Evolutionary conservation across 2,888 invertebrate genomes (phyloP).

Genomic region (Dicyrtoma fusca): DNA sequence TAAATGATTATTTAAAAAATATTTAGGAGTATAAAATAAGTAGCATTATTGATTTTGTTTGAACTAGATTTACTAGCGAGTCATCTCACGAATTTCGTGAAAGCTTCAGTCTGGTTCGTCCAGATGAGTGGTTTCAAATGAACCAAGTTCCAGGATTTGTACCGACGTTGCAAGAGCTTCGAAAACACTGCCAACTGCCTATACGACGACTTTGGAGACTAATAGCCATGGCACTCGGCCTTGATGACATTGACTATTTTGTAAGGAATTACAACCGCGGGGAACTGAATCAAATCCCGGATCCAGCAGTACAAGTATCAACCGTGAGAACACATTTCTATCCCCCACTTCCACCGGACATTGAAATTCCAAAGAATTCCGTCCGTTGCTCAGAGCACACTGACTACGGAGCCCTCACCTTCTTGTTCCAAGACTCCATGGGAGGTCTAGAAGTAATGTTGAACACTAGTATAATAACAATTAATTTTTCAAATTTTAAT

Average conservation of each 20-base stretch:
- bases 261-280: conserved; percentile 8
- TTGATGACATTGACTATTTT: conserved; percentile 31
- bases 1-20: too few relatives aligned
- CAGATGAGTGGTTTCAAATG: neutral
- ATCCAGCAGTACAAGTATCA: conserved; percentile 30
- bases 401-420: conserved; percentile 58
- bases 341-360: conserved; percentile 43
- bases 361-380: conserved; percentile 32
- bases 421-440: conserved; percentile 58
- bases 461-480: too few relatives aligned
- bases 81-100: conserved; percentile 8
- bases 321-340: conserved; percentile 53
- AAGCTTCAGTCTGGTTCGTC: neutral
- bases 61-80: neutral
- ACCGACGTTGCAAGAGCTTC: conserved; percentile 22
- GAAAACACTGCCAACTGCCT: conserved; percentile 11
- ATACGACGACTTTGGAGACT: conserved; percentile 15
- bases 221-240: conserved; percentile 27
- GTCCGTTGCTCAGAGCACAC: conserved; percentile 58
- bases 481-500: too few relatives aligned
- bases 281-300: neutral
- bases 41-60: too few relatives aligned
- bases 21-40: neutral
- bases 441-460: conserved; percentile 59
- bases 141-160: conserved; percentile 55